Conservation (phyloP, 37 sponge, comb jelly and placozoan genomes). For the Aplysina aerophoba region DNA sequence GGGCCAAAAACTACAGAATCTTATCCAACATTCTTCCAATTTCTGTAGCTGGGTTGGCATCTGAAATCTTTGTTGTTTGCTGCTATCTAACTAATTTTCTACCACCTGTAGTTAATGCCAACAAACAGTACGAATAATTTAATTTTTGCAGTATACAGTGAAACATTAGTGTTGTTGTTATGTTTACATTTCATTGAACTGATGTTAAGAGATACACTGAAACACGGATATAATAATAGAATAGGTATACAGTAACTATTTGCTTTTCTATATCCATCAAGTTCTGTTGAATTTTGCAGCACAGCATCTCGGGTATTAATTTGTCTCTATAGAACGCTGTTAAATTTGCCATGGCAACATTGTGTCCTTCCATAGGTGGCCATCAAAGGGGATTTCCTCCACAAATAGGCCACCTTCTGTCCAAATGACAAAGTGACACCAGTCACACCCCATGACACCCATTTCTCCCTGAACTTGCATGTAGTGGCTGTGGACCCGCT, state of each 20-base stretch:
- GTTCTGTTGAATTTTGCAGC: neutral
- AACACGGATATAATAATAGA: too few species aligned
- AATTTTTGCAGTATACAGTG: too few species aligned
- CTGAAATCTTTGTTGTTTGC: slow-evolving; percentile 15
- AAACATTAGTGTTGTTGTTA: too few species aligned
- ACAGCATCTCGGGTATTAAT: neutral
- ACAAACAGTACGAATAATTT: too few species aligned
- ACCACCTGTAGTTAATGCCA: neutral
- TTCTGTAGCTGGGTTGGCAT: neutral
- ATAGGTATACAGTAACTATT: too few species aligned
- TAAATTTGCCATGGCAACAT: neutral
- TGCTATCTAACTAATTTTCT: neutral
- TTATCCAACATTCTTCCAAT: neutral
- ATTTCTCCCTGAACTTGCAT: neutral
- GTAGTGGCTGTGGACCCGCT: neutral
- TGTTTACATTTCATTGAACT: too few species aligned
- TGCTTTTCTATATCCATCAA: too few species aligned
- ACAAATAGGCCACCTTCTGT: neutral
- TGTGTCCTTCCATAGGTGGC: neutral
- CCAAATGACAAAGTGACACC: neutral
- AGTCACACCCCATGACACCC: neutral
- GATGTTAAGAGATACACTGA: too few species aligned
- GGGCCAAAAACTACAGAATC: neutral
- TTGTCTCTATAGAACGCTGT: neutral
- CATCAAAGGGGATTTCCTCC: neutral